These are phyloP conservation scores for Cyclopterus lumpus DNA, from an alignment of 2,797 vertebrate genomes.

Conservation along the genomic window DNA sequence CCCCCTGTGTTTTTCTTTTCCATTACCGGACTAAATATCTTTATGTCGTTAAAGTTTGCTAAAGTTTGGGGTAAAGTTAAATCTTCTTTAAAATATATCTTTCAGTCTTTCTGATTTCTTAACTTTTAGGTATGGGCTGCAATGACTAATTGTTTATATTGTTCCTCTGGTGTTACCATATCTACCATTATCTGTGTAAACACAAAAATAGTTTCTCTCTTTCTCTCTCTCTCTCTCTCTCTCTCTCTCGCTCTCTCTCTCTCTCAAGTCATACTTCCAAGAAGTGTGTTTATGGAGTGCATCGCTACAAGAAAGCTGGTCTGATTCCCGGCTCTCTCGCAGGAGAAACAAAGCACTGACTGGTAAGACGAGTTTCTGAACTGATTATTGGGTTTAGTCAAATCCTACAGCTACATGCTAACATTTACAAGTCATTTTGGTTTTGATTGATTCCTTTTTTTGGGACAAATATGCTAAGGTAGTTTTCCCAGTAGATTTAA, in stretches of 20 bases:
- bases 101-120: neutral
- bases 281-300: neutral
- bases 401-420: neutral
- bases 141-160: neutral
- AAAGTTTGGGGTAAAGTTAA: neutral
- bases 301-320: neutral
- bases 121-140: neutral
- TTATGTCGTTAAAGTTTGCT: neutral
- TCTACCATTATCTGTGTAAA: neutral
- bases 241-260: constrained; percentile 12
- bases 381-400: neutral
- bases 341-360: neutral
- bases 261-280: constrained; percentile 39
- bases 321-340: constrained; percentile 1
- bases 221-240: constrained; percentile 10
- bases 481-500: neutral
- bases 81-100: neutral
- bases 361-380: constrained; percentile 33
- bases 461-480: neutral
- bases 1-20: neutral
- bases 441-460: neutral
- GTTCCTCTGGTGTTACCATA: neutral
- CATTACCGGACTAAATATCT: neutral
- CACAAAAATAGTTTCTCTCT: neutral
- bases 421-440: neutral